Evolutionary conservation across 1,140 invertebrate species (phyloP).

Genomic region (Drosophila busckii): DNA sequence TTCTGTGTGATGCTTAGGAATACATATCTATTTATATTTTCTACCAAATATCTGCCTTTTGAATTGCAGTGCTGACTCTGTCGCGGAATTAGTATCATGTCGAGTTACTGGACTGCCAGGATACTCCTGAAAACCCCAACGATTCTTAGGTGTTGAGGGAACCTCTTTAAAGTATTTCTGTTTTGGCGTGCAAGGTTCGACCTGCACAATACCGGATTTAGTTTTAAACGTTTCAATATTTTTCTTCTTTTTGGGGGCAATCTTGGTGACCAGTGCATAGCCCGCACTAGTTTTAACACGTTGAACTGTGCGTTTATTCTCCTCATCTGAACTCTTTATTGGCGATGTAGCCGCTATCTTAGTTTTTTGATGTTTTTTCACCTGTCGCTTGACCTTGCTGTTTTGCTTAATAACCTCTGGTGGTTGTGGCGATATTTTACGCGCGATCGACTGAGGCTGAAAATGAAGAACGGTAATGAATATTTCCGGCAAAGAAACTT

Average conservation of each 20-base stretch:
- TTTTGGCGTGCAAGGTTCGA: slow-evolving; percentile 56
- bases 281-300: slow-evolving; percentile 48
- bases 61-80: slow-evolving; percentile 48
- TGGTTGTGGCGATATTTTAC: slow-evolving; percentile 39
- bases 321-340: slow-evolving; percentile 54
- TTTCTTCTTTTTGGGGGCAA: neutral
- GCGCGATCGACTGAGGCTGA: slow-evolving; percentile 32
- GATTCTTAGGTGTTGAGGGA: slow-evolving; percentile 29
- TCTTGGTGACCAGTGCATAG: slow-evolving; percentile 25
- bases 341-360: slow-evolving; percentile 20
- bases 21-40: slow-evolving; percentile 3
- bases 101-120: neutral
- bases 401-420: neutral
- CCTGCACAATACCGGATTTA: slow-evolving; percentile 44
- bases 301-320: slow-evolving; percentile 27
- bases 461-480: neutral
- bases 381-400: neutral
- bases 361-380: slow-evolving; percentile 7
- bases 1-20: too few relatives aligned
- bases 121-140: slow-evolving; percentile 17
- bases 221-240: slow-evolving; percentile 28
- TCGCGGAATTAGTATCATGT: slow-evolving; percentile 28
- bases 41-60: slow-evolving; percentile 32
- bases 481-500: neutral
- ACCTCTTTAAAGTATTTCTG: slow-evolving; percentile 53